Evolutionary conservation across 2,888 invertebrate species (phyloP), one percentile per base, ranked within the genome.

Genomic region (Drosophila sordidula): DNA sequence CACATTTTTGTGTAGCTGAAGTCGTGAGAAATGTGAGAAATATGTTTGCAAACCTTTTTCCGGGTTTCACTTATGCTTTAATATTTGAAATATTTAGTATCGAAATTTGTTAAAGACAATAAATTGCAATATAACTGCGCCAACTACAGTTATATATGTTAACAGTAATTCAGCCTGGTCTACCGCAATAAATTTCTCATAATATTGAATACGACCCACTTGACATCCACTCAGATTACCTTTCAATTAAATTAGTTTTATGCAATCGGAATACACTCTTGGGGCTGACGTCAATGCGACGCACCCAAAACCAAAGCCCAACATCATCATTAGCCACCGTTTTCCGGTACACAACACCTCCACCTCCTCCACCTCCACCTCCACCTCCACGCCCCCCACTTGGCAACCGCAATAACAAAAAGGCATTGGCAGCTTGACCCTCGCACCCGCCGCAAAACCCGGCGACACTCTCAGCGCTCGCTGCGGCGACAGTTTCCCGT

Each of bases 371-470:
- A 6, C n/a, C 26, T 6, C 8, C 42, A 8, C 36, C 16, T 8
- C 22, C 6, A 6, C 32, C 0, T 3, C 8, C 11, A 14, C 22
- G 14, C 8, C 3, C 29, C 1, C 11, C 14, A 32, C n/a, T 36
- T 29, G 8, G 18, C 36, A 80, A 58, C 78, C 84, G 59, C 85
- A 75, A 54, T 54, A 68, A 69, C 65, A 74, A 80, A 67, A 67
- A 61, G 18, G 52, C 51, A 51, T 47, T 45, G 52, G 29, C 54
- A 64, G 70, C 55, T 77, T 81, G 87, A 81, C 83, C 87, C 86
- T 86, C 80, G 63, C 32, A 32, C 34, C 34, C 34, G 12, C 12
- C 34, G 22, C 8, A 11, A 5, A 34, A 32, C 6, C 26, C 26
- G 26, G 6, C 26, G 26, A 29, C 26, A 29, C 26, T 29, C 8